A percentile compares a stretch with the other conserved stretches of the same genome.
phyloP scores from a whole-genome alignment of 2,797 vertebrate species.

The Bradypus variegatus region DNA sequence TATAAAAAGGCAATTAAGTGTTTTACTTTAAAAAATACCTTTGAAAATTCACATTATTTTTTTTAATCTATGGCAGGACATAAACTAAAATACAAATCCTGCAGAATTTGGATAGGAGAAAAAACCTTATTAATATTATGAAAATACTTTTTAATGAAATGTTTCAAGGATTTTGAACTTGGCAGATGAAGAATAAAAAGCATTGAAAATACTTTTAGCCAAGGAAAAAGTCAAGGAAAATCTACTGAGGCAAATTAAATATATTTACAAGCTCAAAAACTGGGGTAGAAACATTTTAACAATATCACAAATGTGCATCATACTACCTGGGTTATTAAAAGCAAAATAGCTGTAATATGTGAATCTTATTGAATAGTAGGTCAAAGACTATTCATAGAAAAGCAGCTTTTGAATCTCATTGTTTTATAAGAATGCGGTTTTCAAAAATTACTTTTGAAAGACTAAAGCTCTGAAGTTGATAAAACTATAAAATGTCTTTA shows the following conservation, averaged over 20 bases:
- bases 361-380: conserved; percentile 14
- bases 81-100: conserved; percentile 40
- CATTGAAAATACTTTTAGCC: conserved; percentile 40
- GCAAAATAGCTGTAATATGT: background rate
- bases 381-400: conserved; percentile 50
- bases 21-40: conserved; percentile 51
- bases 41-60: conserved; percentile 16
- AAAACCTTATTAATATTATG: conserved; percentile 41
- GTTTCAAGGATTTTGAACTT: conserved; percentile 41
- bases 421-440: conserved; percentile 48
- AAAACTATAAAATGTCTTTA: conserved; percentile 57
- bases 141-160: conserved; percentile 53
- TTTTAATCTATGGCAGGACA: conserved; percentile 8
- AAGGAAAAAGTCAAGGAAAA: conserved; percentile 32
- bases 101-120: conserved; percentile 40
- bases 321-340: background rate
- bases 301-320: background rate
- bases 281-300: conserved; percentile 30
- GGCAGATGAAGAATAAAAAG: conserved; percentile 35
- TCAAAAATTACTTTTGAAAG: conserved; percentile 61
- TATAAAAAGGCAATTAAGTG: conserved; percentile 44
- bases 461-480: conserved; percentile 52
- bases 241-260: conserved; percentile 34
- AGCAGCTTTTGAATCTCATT: conserved; percentile 44
- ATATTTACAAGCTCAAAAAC: conserved; percentile 21